A percentile compares a stretch with the other conserved stretches of the same genome.
Conservation (phyloP, 2,113 vertebrate species). For the Sorex araneus region DNA sequence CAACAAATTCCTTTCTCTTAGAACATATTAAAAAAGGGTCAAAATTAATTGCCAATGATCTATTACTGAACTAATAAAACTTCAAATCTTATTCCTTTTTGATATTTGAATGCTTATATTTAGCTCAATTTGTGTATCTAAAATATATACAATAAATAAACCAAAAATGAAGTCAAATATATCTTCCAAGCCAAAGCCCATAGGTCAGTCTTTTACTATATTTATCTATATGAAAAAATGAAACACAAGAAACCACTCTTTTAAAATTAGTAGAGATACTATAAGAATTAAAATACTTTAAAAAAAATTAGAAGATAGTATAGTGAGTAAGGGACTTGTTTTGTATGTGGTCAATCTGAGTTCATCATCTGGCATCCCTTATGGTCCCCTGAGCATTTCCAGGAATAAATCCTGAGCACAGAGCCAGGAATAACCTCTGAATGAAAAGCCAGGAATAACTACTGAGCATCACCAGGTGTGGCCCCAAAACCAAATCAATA, state of each 20-base stretch:
- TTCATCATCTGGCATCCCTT: too few species aligned
- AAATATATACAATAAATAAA: not conserved
- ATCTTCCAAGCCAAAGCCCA: constrained; percentile 14
- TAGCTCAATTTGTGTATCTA: constrained; percentile 37
- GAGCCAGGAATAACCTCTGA: too few species aligned
- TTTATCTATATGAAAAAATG: constrained; percentile 4
- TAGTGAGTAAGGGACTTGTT: too few species aligned
- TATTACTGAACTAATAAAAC: too few species aligned
- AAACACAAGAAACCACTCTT: constrained; percentile 7
- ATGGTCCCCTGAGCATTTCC: too few species aligned
- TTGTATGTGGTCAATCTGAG: too few species aligned
- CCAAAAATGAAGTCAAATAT: not conserved
- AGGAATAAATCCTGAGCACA: too few species aligned
- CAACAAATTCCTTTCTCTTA: constrained; percentile 45
- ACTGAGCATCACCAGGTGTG: too few species aligned
- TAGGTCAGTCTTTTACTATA: constrained; percentile 22
- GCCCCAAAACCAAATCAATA: too few species aligned
- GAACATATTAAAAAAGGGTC: constrained; percentile 36
- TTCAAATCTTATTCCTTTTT: not conserved
- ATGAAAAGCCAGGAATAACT: too few species aligned
- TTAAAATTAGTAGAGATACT: constrained; percentile 56
- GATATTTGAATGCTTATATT: constrained; percentile 51
- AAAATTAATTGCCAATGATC: constrained; percentile 50
- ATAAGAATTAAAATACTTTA: constrained; percentile 26
- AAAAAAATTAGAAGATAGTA: not conserved